phyloP scores from a whole-genome alignment of 2,113 vertebrate genomes.

The Solea solea region DNA sequence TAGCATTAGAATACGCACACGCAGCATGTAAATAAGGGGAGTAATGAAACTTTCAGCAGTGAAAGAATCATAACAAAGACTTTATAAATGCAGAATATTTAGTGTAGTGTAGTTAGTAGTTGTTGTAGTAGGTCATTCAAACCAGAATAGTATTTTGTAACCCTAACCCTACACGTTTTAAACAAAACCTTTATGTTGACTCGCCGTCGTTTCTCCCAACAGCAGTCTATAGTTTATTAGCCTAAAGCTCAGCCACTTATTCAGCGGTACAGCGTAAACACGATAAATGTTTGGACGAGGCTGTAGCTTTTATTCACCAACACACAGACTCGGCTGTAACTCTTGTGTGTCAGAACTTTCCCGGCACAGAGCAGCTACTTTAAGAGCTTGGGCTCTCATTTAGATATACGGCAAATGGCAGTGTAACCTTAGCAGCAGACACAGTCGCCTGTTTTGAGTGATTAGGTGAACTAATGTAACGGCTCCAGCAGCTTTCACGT shows the following conservation, averaged over 20 bases:
- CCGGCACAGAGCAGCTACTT: conserved; percentile 7
- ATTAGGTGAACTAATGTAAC: background rate
- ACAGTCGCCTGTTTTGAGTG: conserved; percentile 11
- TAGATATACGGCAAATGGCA: conserved; percentile 3
- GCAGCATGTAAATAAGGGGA: too few relatives aligned
- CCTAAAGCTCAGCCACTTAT: conserved; percentile 32
- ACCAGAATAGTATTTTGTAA: background rate
- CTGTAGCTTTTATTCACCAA: conserved; percentile 32
- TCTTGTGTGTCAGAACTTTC: conserved; percentile 34
- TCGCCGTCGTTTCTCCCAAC: conserved; percentile 21
- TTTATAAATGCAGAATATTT: background rate
- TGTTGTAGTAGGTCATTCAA: background rate
- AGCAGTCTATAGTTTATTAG: background rate
- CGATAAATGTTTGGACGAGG: conserved; percentile 21
- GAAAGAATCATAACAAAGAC: background rate
- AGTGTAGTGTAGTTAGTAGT: background rate
- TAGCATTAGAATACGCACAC: too few relatives aligned
- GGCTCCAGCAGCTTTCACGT: background rate
- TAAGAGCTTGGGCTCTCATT: conserved; percentile 6
- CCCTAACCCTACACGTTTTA: too few relatives aligned
- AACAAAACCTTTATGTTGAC: background rate
- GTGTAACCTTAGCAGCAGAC: background rate
- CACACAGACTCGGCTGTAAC: conserved; percentile 36
- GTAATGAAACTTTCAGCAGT: too few relatives aligned
- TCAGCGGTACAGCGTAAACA: conserved; percentile 38